Base-by-base conservation (phyloP, 2,888 invertebrate genomes). In the Epinotia brunnichana region DNA sequence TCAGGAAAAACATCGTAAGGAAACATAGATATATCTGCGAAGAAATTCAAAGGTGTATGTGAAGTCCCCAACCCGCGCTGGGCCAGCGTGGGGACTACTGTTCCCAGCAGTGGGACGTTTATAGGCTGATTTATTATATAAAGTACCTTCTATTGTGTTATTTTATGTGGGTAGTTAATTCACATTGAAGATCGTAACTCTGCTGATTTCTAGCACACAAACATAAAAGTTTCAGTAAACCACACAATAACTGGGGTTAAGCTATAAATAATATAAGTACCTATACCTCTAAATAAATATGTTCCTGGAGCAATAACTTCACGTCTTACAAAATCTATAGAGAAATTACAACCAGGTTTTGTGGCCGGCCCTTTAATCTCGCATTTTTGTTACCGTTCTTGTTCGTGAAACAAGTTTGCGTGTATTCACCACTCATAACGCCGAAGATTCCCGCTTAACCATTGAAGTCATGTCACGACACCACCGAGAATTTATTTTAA, bases 321-420 rank as follows among this genome's bases (percentile, higher is more conserved):
- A 2, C 21, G 13, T 19, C 39, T 48, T 63, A 24, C 17, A 29
- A 63, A n/a, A 19, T 29, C 35, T 63, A n/a, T 24, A 21, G 24
- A 19, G 29, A 61, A 61, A 13, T 44, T 61, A 61, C 44, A 44
- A 44, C n/a, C 44, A 11, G 9, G 61, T 61, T 62, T 61, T 11
- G 61, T 51, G 48, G 29, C 15, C 44, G 24, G 29, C 21, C 24
- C 21, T 68, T 59, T 62, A 13, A 69, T 69, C 41, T 24, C 10
- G 17, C 41, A 13, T 24, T 59, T 44, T 60, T 71, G 29, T 53
- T 66, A 29, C 41, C 21, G 41, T 3, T 61, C 41, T 13, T 61
- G 11, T 61, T 60, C 17, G 44, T 24, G 15, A 44, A 66, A 66
- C 59, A 60, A 66, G 64, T 66, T 70, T 39, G 70, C 64, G 15